Evolutionary conservation across 2,113 vertebrate species (phyloP).

Genomic region (Collichthys lucidus): DNA sequence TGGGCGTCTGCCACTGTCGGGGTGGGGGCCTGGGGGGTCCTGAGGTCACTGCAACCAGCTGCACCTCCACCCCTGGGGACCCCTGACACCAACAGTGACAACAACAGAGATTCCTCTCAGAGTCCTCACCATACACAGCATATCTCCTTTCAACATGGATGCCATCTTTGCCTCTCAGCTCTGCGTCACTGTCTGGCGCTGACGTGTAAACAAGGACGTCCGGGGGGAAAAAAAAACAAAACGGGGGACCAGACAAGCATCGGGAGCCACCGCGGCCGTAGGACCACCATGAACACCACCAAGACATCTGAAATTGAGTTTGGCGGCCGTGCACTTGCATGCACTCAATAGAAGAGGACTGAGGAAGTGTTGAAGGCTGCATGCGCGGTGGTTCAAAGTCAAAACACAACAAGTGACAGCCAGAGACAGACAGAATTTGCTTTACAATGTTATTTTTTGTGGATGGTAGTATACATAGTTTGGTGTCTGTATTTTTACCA

Average conservation of each 20-base stretch:
- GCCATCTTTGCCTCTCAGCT: slow-evolving; percentile 54
- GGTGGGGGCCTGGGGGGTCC: slow-evolving; percentile 32
- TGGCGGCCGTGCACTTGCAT: slow-evolving; percentile 9
- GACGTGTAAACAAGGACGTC: slow-evolving; percentile 70
- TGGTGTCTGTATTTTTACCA: no score
- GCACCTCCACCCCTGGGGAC: slow-evolving; percentile 72
- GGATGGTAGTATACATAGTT: no score
- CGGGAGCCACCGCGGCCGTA: not conserved
- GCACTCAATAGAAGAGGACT: slow-evolving; percentile 1
- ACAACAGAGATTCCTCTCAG: slow-evolving; percentile 33
- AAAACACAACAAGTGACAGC: slow-evolving; percentile 51
- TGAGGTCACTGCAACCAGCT: slow-evolving; percentile 78
- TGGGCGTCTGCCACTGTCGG: slow-evolving; percentile 66
- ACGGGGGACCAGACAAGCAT: slow-evolving; percentile 35
- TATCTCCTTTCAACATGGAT: slow-evolving; percentile 50
- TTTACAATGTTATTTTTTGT: not conserved
- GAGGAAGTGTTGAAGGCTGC: slow-evolving; percentile 12
- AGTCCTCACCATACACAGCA: slow-evolving; percentile 29
- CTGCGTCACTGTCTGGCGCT: slow-evolving; percentile 66
- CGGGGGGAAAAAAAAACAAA: not conserved
- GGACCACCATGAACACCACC: slow-evolving; percentile 4
- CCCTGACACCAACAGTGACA: slow-evolving; percentile 60
- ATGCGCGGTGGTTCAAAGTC: slow-evolving; percentile 38
- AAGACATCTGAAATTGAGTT: slow-evolving; percentile 31
- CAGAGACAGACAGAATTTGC: not conserved